Conservation (phyloP, 2,113 vertebrate genomes). For the Charina bottae region DNA sequence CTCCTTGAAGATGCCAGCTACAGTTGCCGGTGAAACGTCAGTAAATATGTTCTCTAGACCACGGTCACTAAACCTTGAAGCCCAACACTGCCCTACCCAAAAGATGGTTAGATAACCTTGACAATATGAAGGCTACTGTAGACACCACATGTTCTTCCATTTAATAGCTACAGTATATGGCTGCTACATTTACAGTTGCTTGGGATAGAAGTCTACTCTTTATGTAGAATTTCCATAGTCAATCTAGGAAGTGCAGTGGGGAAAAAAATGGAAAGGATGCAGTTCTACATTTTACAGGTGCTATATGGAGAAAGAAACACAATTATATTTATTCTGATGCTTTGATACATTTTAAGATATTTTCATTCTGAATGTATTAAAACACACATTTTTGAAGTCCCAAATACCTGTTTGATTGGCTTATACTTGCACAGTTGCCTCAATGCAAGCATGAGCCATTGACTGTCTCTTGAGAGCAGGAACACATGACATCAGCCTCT, state of each 20-base stretch:
- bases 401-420: neutral
- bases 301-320: neutral
- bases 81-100: neutral
- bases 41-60: neutral
- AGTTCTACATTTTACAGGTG: neutral
- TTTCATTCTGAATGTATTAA: neutral
- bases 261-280: neutral
- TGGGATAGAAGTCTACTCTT: neutral
- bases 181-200: neutral
- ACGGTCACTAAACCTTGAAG: neutral
- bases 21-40: neutral
- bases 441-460: neutral
- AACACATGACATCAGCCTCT: neutral
- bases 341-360: neutral
- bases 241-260: conserved; percentile 16
- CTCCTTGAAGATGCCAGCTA: neutral
- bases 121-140: neutral
- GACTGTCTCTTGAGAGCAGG: neutral
- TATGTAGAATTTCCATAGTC: conserved; percentile 11
- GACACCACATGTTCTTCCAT: neutral
- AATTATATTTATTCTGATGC: neutral
- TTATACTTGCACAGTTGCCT: neutral
- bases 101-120: neutral
- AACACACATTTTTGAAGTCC: neutral
- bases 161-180: neutral